Evolutionary conservation across 2,113 vertebrate genomes (phyloP), one percentile per base, ranked within the genome.

Genomic region (Uropsilus gracilis): DNA sequence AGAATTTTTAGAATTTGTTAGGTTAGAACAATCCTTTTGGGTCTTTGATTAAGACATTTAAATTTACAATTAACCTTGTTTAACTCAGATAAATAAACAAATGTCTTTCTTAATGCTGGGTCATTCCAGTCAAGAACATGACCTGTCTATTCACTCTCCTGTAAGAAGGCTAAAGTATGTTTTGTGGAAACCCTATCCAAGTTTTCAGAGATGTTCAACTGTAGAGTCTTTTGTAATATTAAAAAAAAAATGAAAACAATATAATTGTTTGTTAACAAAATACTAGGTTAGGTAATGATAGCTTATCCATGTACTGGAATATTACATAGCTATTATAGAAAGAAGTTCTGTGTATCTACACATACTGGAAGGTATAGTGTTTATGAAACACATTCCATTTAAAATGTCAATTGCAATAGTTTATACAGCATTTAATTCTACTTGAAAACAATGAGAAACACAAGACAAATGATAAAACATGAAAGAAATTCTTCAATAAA

Each of bases 121-220:
- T 89, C 61, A 88, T 82, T 14, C 42, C 32, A 93, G 87, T 68
- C 57, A 93, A 90, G 34, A 90, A 94, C 24, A 64, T 76, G 78
- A 75, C 34, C n/a, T n/a, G n/a, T n/a, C n/a, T 63, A 69, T 80
- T 80, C 12, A 66, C 37, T 85, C 8, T 69, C 71, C n/a, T 86
- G 66, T 81, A n/a, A n/a, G n/a, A n/a, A n/a, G n/a, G n/a, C n/a
- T n/a, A n/a, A n/a, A n/a, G n/a, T n/a, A n/a, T n/a, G n/a, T n/a
- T n/a, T n/a, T n/a, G n/a, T n/a, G n/a, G n/a, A n/a, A n/a, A n/a
- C n/a, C n/a, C n/a, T n/a, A n/a, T n/a, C n/a, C n/a, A n/a, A n/a
- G n/a, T n/a, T n/a, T n/a, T n/a, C n/a, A n/a, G n/a, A n/a, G n/a
- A n/a, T n/a, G n/a, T n/a, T n/a, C n/a, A n/a, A n/a, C n/a, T n/a